Evolutionary conservation across 2,888 invertebrate species (phyloP), one percentile per base, ranked within the genome.

Genomic region (Himalopsyche kuldschensis): DNA sequence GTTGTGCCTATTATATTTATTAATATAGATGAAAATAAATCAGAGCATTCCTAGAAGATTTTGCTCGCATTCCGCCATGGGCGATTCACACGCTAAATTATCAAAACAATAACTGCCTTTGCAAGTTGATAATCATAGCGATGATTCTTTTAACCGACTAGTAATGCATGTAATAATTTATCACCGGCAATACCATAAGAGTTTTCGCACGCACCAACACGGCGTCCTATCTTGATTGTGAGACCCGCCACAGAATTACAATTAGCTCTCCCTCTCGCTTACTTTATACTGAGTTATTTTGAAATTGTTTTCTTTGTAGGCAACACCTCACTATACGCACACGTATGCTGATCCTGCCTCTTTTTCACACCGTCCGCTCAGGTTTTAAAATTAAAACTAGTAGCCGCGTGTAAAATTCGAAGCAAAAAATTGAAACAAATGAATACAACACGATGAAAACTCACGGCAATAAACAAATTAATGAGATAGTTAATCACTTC

Each of bases 181-280:
- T 69, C 76, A 27, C 76, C 32, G 76, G 76, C 20, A 41, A 35
- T 76, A 41, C 76, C 76, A 41, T 27, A 69, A 27, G 76, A 76
- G 32, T 69, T 41, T 76, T 76, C 76, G 76, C 76, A 76, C 76
- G 76, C 76, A 76, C 76, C 76, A 41, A 76, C 69, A 32, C 76
- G 32, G 76, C 76, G n/a, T 76, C 69, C 69, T 79, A 79, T 79
- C 79, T 48, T 55, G 79, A 79, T 79, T 48, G 55, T 35, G 55
- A 30, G 55, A 17, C 48, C 30, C 27, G 55, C 27, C 55, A 30
- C 31, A 55, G 79, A 79, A 79, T 79, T 30, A 30, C 79, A 79
- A 79, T 79, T 55, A 79, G 79, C 17, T 76, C 31, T 76, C 35
- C 24, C 76, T 35, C 76, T 15, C 69, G 27, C 69, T 69, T 69